These are phyloP conservation scores for Acanthornis magna DNA, from an alignment of 2,797 vertebrate genomes.

Conservation along the genomic window DNA sequence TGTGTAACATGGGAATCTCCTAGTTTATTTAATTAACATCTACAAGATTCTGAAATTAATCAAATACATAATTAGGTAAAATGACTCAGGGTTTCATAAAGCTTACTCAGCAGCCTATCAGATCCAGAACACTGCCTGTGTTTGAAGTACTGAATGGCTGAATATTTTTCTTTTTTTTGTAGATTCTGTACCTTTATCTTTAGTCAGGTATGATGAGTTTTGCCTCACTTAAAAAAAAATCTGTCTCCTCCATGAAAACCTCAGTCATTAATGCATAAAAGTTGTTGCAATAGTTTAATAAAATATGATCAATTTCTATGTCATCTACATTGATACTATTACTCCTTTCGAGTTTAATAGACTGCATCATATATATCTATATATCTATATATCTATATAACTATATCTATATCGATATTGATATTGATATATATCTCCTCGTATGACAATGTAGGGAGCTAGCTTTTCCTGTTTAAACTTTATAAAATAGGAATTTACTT, in stretches of 20 bases:
- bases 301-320: neutral
- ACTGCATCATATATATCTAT: neutral
- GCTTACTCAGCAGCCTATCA: neutral
- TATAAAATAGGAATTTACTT: neutral
- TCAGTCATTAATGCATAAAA: neutral
- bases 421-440: neutral
- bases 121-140: neutral
- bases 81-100: neutral
- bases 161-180: neutral
- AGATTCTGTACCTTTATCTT: neutral
- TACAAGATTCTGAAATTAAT: neutral
- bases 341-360: neutral
- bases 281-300: neutral
- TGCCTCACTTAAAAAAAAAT: neutral
- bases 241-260: neutral
- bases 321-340: neutral
- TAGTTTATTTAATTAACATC: neutral
- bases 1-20: accelerated
- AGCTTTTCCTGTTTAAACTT: neutral
- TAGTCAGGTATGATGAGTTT: neutral
- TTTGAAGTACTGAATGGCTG: neutral
- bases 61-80: neutral
- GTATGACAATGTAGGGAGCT: neutral
- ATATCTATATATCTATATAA: neutral
- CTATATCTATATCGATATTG: no score